A percentile compares a stretch with the other conserved stretches of the same genome.
These are phyloP conservation scores for Xenopus tropicalis DNA, from an alignment of 2,113 vertebrate genomes.

Conservation along the genomic window UCB_Xtro_10.0 CM004446.2:129455001-129455500, in stretches of 20 bases:
- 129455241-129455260: background rate
- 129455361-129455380: too few relatives aligned
- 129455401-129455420: too few relatives aligned
- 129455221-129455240: background rate
- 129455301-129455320: too few relatives aligned
- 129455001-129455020: slow-evolving; percentile 38
- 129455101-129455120: slow-evolving; percentile 38
- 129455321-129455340: too few relatives aligned
- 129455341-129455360: too few relatives aligned
- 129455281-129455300: too few relatives aligned
- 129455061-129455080: slow-evolving; percentile 41
- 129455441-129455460: too few relatives aligned
- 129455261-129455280: too few relatives aligned
- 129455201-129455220: background rate
- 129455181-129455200: background rate
- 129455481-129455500: too few relatives aligned
- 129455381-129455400: too few relatives aligned
- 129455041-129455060: slow-evolving; percentile 29
- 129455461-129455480: too few relatives aligned
- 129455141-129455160: slow-evolving; percentile 29
- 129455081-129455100: slow-evolving; percentile 43
- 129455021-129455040: slow-evolving; percentile 35
- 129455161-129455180: background rate
- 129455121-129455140: slow-evolving; percentile 13
- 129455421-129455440: too few relatives aligned